Base-by-base conservation (phyloP, 2,888 invertebrate genomes). In the Lissonota sp. region DNA sequence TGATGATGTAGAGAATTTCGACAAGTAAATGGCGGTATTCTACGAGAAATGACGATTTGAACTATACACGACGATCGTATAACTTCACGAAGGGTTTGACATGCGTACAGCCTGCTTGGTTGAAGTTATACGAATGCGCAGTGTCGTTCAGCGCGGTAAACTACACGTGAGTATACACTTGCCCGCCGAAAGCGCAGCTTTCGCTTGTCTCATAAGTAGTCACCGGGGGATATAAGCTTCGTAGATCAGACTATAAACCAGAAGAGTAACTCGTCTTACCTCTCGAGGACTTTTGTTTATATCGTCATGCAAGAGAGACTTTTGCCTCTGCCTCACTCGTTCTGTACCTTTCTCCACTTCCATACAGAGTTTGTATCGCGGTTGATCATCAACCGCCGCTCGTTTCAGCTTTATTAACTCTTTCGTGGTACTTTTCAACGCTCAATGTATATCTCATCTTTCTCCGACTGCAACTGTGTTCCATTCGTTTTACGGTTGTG, bases 191-290 rank as follows among this genome's bases (percentile, higher is more conserved):
- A 8, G 58, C 49, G 53, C 16, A 26, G 44, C 53, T 63, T 42
- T 7, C 26, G 37, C 57, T 74, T 64, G 64, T 70, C 63, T 46
- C 58, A 46, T 62, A 55, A 69, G 62, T 69, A 76, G 62, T 57
- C 70, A 14, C 42, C 6, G 37, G 44, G 44, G 4, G 37, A 12
- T 58, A 53, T 42, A 58, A 77, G 46, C 40, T 71, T 26, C 70
- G 49, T 49, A 58, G 58, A 55, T 51, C 51, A 58, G 46, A 64
- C 69, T 44, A 53, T 69, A 63, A 37, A 69, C 10, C 74, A 37
- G 12, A 60, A 37, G 46, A 3, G 26, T 2, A 26, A 53, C 60
- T 39, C 67, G 14, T 7, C 49, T 66, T 42, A 16, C 6, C 40
- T 42, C n/a, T 60, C n/a, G 8, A 46, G 44, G 16, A 49, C 12